Base-by-base conservation (phyloP, 2,113 vertebrate species). In the Lepisosteus osseus region DNA sequence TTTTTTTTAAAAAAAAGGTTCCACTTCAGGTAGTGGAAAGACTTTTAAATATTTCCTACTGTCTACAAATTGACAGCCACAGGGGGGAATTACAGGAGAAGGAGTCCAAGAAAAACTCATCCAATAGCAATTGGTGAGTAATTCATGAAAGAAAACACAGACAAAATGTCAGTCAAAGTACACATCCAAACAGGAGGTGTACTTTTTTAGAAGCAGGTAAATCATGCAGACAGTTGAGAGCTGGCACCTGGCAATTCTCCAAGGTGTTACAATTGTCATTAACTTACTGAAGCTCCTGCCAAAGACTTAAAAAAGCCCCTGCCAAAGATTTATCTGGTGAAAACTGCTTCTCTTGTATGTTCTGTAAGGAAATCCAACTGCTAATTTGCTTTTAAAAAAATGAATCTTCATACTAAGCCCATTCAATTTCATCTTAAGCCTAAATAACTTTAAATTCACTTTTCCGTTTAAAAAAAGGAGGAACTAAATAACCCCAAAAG, bases 81-180 rank as follows among this genome's bases (percentile, higher is more conserved):
- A 80, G 78, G 89, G 75, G 68, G 82, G 14, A 88, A 90, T 87
- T 86, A 87, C 77, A 79, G 43, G 74, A 79, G 78, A 76, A 11
- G 73, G 71, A 43, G 80, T 88, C 88, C 87, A 90, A 90, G 86
- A 89, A 86, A 90, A 90, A 90, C 88, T 79, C 87, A 89, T 89
- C 86, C 87, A 54, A 88, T 89, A 84, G 87, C 88, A 89, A 90
- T 89, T 88, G 84, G 84, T 75, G 74, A 86, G 86, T 84, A 91
- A 90, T 87, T 89, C 86, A 86, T 86, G 89, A 89, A 78, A 86
- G 81, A 84, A 88, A 82, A 68, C 7, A 78, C 83, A 87, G 86
- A 86, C 86, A 87, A 86, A 83, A 83, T 84, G 87, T 90, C 87
- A 90, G 85, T 88, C 89, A 90, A 76, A 77, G 76, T 84, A 77